Percentiles rank a stretch among this genome's conserved stretches.
Conservation (phyloP, 2,888 invertebrate genomes). For the Netelia virgata region DNA sequence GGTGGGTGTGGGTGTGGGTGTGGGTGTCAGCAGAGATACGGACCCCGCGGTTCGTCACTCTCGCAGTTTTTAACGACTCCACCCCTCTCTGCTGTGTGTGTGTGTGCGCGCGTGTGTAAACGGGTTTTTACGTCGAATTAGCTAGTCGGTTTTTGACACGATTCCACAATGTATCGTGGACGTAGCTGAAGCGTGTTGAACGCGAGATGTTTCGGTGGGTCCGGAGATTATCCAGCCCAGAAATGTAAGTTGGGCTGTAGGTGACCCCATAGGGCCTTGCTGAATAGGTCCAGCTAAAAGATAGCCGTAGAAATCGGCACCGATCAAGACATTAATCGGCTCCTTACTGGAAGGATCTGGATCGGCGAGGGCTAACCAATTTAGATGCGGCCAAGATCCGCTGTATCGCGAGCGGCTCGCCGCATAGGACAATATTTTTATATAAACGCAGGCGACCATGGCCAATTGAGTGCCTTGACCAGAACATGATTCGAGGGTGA, state of each 20-base stretch:
- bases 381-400: conserved; percentile 15
- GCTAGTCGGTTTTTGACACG: not conserved
- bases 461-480: not conserved
- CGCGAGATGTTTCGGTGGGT: not conserved
- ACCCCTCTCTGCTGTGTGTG: too few relatives aligned
- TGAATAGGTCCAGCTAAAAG: not conserved
- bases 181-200: not conserved
- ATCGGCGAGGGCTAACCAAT: conserved; percentile 26
- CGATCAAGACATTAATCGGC: not conserved
- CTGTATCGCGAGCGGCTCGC: not conserved
- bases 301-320: not conserved
- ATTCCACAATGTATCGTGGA: not conserved
- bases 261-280: not conserved
- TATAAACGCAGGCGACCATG: not conserved
- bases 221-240: conserved; percentile 62
- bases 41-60: too few relatives aligned
- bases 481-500: not conserved
- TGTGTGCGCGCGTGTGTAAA: too few relatives aligned
- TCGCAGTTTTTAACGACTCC: too few relatives aligned
- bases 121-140: not conserved
- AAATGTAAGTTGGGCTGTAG: conserved; percentile 38
- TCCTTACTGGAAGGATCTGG: conserved; percentile 35
- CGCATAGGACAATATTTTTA: not conserved
- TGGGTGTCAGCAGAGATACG: too few relatives aligned
- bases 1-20: too few relatives aligned